phyloP scores from a whole-genome alignment of 2,888 invertebrate genomes.

The Drosophila atroscutellata region DNA sequence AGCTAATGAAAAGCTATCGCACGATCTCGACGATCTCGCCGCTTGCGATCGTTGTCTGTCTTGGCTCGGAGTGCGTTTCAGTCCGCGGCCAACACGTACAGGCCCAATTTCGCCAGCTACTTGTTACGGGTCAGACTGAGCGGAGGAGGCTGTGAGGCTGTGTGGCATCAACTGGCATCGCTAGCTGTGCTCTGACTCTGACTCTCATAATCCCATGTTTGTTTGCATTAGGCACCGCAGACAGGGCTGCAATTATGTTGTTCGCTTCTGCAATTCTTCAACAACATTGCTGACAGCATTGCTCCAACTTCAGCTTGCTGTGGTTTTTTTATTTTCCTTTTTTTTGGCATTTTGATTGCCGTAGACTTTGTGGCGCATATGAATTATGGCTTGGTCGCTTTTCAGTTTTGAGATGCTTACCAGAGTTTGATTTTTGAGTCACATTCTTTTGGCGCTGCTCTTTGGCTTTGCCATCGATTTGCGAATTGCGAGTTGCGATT shows the following conservation, averaged over 20 bases:
- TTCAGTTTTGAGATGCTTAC: conserved; percentile 31
- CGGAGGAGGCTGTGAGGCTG: conserved; percentile 6
- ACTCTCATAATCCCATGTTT: conserved; percentile 79
- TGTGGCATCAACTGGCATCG: conserved; percentile 52
- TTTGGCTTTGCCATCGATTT: conserved; percentile 63
- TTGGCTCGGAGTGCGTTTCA: conserved; percentile 59
- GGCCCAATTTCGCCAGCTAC: conserved; percentile 78
- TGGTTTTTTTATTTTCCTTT: conserved; percentile 8
- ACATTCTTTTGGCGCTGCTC: conserved; percentile 74
- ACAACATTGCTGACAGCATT: conserved; percentile 44
- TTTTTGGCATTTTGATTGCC: conserved; percentile 76
- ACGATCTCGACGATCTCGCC: conserved; percentile 59
- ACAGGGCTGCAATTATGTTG: conserved; percentile 79
- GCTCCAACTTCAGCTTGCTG: conserved; percentile 38
- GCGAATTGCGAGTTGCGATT: conserved; percentile 40
- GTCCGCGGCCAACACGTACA: conserved; percentile 72
- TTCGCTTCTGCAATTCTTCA: conserved; percentile 54
- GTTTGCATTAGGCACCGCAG: conserved; percentile 79
- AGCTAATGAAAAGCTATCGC: conserved; percentile 79
- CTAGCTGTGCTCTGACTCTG: conserved; percentile 29
- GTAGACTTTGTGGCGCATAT: conserved; percentile 83
- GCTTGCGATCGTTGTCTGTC: conserved; percentile 29
- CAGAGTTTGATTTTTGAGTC: conserved; percentile 61
- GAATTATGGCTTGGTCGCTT: conserved; percentile 70
- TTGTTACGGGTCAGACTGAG: conserved; percentile 70